These are phyloP conservation scores for Podarcis cretensis DNA, from an alignment of 2,113 vertebrate genomes.

Conservation along the genomic window DNA sequence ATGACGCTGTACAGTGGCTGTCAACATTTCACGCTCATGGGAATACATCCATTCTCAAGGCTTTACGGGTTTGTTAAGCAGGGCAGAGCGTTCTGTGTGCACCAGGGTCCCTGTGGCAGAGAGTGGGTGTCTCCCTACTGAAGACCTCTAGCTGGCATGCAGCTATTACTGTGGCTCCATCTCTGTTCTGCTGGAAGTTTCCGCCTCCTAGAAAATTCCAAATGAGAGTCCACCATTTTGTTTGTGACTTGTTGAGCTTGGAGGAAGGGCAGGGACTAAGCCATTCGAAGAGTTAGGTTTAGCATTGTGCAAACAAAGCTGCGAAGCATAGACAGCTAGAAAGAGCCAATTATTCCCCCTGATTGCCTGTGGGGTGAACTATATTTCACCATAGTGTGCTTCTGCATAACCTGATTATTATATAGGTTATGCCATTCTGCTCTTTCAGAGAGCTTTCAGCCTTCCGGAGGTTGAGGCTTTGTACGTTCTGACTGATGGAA, in stretches of 20 bases:
- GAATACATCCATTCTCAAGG: conserved; percentile 76
- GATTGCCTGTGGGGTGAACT: background rate
- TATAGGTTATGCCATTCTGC: background rate
- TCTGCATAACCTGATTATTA: background rate
- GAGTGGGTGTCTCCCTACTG: background rate
- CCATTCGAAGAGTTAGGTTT: background rate
- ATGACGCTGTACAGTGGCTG: conserved; percentile 78
- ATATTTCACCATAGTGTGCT: background rate
- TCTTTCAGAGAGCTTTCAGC: conserved; percentile 76
- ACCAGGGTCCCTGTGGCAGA: background rate
- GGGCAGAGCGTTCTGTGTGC: background rate
- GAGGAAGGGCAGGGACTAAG: background rate
- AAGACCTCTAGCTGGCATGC: background rate
- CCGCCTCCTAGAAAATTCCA: background rate
- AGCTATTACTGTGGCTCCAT: background rate
- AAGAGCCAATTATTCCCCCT: no score
- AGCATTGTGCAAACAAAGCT: background rate
- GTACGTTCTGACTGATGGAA: conserved; percentile 85
- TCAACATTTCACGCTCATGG: conserved; percentile 73
- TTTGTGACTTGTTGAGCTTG: background rate
- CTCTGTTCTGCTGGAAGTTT: background rate
- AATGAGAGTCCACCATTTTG: background rate
- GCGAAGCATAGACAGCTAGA: background rate
- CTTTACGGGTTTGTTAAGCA: conserved; percentile 76
- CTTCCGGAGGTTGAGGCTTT: conserved; percentile 74